Evolutionary conservation across 2,888 invertebrate species (phyloP).

Genomic region (Melipona bicolor): DNA sequence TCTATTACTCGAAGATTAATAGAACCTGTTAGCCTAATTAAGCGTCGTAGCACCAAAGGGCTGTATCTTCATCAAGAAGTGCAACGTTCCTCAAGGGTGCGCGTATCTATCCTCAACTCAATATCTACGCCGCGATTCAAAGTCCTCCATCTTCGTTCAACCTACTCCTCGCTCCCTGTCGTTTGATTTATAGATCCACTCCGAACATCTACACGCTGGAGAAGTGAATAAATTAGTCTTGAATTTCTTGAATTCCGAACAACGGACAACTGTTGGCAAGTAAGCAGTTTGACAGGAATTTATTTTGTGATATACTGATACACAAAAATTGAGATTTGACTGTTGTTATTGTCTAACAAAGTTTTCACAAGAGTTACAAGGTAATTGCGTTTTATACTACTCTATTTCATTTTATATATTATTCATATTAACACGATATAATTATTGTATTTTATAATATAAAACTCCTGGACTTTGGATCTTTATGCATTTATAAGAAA

Average conservation of each 20-base stretch:
- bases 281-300: too few species aligned
- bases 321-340: too few species aligned
- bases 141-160: slow-evolving; percentile 9
- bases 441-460: too few species aligned
- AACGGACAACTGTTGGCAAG: background rate
- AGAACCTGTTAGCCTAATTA: slow-evolving; percentile 3
- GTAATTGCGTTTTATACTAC: too few species aligned
- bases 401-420: too few species aligned
- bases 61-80: background rate
- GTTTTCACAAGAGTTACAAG: too few species aligned
- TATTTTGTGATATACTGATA: too few species aligned
- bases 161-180: background rate
- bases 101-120: background rate
- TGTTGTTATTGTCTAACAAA: too few species aligned
- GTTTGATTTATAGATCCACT: background rate
- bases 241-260: background rate
- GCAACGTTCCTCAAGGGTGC: background rate
- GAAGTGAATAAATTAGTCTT: background rate
- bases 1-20: background rate
- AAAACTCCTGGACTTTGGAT: too few species aligned
- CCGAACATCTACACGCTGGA: background rate
- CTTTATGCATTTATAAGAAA: too few species aligned
- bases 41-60: background rate
- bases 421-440: too few species aligned
- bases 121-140: background rate